Percentiles rank a stretch among this genome's conserved stretches.
Evolutionary conservation across 1,140 invertebrate species (phyloP).

Genomic region (Drosophila pachea): DNA sequence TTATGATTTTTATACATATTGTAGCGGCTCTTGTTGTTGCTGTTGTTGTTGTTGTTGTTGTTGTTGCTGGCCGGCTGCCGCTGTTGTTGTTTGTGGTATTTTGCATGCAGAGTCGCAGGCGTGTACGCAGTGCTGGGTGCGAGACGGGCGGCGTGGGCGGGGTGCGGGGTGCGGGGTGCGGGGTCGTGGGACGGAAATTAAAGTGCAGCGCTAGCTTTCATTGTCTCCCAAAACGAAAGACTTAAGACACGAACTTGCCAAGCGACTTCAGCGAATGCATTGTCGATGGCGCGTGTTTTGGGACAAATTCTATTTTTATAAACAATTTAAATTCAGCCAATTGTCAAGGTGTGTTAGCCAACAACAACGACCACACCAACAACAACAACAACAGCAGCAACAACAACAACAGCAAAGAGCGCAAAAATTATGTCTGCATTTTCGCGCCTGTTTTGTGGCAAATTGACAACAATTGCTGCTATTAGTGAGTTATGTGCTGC

Average conservation of each 20-base stretch:
- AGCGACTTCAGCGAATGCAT: constrained; percentile 50
- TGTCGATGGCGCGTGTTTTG: constrained; percentile 69
- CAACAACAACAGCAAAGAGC: constrained; percentile 14
- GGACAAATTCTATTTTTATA: constrained; percentile 77
- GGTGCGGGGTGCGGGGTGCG: not conserved
- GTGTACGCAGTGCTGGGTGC: constrained; percentile 4
- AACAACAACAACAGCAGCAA: constrained; percentile 2
- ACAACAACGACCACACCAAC: constrained; percentile 28
- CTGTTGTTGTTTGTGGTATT: too few relatives aligned
- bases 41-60: constrained; percentile 47
- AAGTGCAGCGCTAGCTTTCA: constrained; percentile 70
- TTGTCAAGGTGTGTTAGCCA: constrained; percentile 70
- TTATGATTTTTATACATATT: constrained; percentile 46
- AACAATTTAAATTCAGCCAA: constrained; percentile 74
- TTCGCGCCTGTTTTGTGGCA: constrained; percentile 76
- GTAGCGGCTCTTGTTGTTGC: constrained; percentile 10
- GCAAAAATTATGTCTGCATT: constrained; percentile 69
- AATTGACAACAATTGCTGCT: constrained; percentile 77
- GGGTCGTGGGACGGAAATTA: constrained; percentile 23
- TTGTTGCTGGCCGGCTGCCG: too few relatives aligned
- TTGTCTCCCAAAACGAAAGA: constrained; percentile 69
- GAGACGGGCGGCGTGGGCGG: constrained; percentile 1
- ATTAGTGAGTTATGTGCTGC: constrained; percentile 53
- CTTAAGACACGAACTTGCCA: constrained; percentile 71
- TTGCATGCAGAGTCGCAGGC: constrained; percentile 49